Percentiles rank a stretch among this genome's conserved stretches.
phyloP scores from a whole-genome alignment of 2,113 vertebrate genomes.

The Podocnemis expansa region DNA sequence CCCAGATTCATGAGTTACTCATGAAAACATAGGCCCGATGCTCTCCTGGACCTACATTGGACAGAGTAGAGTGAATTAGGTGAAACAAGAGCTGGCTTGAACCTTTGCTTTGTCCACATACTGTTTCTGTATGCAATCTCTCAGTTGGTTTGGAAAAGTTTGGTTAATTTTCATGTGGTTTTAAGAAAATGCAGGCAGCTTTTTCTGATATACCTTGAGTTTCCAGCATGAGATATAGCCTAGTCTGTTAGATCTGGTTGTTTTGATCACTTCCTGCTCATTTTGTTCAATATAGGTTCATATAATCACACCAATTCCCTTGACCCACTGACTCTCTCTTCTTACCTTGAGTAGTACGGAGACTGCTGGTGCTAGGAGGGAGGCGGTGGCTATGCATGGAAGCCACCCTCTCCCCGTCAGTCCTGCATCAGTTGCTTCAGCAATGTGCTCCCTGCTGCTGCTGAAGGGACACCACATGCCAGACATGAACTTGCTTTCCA shows the following conservation, averaged over 20 bases:
- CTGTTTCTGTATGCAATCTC: neutral
- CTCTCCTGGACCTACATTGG: neutral
- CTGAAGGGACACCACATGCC: too few relatives aligned
- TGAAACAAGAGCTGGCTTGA: neutral
- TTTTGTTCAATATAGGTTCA: neutral
- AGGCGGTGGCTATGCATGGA: too few relatives aligned
- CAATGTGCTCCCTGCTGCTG: too few relatives aligned
- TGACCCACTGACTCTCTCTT: too few relatives aligned
- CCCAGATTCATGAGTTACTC: neutral
- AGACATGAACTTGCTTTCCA: too few relatives aligned
- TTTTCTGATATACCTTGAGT: conserved; percentile 31
- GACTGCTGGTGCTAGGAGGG: too few relatives aligned
- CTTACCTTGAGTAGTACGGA: too few relatives aligned
- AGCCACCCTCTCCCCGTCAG: too few relatives aligned
- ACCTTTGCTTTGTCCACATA: neutral
- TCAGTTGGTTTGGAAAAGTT: neutral
- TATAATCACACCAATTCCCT: too few relatives aligned
- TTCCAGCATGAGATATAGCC: neutral
- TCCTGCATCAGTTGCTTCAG: too few relatives aligned
- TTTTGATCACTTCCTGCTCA: neutral
- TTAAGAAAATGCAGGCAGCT: neutral
- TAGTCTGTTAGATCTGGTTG: neutral
- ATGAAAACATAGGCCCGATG: neutral
- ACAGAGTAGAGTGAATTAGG: neutral
- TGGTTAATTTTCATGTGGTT: neutral